These are phyloP conservation scores for Porites lobata DNA, from an alignment of 92 coral and sea anemone genomes.

Conservation along the genomic window DNA sequence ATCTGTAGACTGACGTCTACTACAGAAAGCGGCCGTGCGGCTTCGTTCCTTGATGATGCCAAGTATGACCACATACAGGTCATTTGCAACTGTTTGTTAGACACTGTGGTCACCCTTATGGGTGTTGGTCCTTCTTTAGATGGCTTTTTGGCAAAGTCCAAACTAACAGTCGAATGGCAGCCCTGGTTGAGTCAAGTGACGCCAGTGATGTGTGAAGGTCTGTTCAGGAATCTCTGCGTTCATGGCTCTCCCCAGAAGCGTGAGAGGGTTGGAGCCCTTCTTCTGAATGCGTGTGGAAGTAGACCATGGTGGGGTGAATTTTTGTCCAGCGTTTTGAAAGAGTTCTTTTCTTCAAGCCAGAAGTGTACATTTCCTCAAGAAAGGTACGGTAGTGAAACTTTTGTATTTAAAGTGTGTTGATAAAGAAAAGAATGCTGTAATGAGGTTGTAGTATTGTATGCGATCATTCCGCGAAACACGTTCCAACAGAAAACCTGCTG, in stretches of 20 bases:
- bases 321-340: slow-evolving; percentile 86
- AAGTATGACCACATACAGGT: slow-evolving; percentile 89
- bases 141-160: slow-evolving; percentile 71
- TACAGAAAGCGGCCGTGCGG: background rate
- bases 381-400: slow-evolving; percentile 61
- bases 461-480: too few relatives aligned
- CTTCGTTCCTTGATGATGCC: slow-evolving; percentile 53
- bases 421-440: too few relatives aligned
- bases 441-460: too few relatives aligned
- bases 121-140: slow-evolving; percentile 78
- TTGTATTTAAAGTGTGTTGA: background rate
- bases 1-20: slow-evolving; percentile 65
- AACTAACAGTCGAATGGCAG: slow-evolving; percentile 59
- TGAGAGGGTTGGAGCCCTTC: slow-evolving; percentile 88
- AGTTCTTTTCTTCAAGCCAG: slow-evolving; percentile 92
- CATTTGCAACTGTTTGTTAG: slow-evolving; percentile 89
- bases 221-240: slow-evolving; percentile 93
- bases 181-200: slow-evolving; percentile 67
- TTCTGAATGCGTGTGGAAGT: slow-evolving; percentile 85
- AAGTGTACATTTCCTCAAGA: slow-evolving; percentile 89
- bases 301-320: slow-evolving; percentile 98
- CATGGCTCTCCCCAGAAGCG: slow-evolving; percentile 91
- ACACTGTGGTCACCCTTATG: slow-evolving; percentile 85
- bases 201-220: slow-evolving; percentile 81
- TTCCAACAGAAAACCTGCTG: too few relatives aligned